These are phyloP conservation scores for Parazoanthus darwini DNA, from an alignment of 92 coral and sea anemone species.

Conservation along the genomic window DNA sequence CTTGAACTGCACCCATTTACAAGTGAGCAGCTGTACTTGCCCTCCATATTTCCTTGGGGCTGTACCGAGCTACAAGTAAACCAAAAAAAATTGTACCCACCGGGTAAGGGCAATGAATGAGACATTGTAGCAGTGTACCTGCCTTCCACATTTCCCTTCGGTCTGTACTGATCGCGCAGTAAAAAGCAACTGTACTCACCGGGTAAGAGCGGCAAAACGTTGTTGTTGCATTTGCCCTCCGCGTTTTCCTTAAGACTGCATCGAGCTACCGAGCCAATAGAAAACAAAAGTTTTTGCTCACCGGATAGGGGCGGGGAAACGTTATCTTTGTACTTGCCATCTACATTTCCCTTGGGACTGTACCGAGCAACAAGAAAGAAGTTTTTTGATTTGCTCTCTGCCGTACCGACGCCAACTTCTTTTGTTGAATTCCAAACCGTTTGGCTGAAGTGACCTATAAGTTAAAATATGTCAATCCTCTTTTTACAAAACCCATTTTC, in stretches of 20 bases:
- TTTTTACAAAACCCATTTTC: too few species aligned
- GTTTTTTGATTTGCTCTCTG: slow-evolving; percentile 76
- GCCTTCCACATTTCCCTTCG: slow-evolving; percentile 68
- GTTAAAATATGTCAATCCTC: neutral
- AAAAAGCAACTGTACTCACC: slow-evolving; percentile 40
- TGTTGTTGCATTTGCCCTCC: slow-evolving; percentile 68
- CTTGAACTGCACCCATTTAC: too few species aligned
- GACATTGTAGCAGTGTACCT: slow-evolving; percentile 66
- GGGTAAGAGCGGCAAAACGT: slow-evolving; percentile 43
- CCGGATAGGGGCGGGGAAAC: slow-evolving; percentile 30
- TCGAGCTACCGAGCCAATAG: neutral
- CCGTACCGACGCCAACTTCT: slow-evolving; percentile 92
- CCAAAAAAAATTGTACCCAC: neutral
- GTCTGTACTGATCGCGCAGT: neutral
- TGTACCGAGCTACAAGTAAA: too few species aligned
- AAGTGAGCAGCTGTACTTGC: too few species aligned
- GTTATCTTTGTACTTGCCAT: slow-evolving; percentile 66
- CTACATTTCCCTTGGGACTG: slow-evolving; percentile 33
- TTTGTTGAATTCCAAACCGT: slow-evolving; percentile 81
- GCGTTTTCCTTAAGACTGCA: slow-evolving; percentile 37
- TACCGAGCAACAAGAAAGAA: neutral
- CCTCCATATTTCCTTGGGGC: too few species aligned
- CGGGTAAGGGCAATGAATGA: neutral
- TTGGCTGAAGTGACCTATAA: slow-evolving; percentile 80
- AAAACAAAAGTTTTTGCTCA: neutral